Percentiles rank a stretch among this genome's conserved stretches.
These are phyloP conservation scores for Atherix ibis DNA, from an alignment of 2,888 invertebrate species.

Conservation along the genomic window DNA sequence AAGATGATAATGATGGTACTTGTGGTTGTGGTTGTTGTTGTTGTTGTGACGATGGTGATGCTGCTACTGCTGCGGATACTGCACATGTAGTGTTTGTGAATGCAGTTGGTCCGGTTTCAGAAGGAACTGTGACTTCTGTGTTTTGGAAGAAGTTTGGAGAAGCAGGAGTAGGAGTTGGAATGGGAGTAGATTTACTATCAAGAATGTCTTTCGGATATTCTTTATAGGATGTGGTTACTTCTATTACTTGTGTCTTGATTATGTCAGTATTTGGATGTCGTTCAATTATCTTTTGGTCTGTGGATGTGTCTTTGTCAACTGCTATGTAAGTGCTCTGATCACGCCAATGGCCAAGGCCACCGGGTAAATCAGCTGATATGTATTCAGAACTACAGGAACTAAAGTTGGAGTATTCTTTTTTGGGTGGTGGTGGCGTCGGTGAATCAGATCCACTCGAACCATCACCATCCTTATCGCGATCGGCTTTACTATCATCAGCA, in stretches of 20 bases:
- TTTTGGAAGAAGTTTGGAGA: slow-evolving; percentile 1
- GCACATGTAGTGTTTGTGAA: background rate
- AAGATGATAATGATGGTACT: too few relatives aligned
- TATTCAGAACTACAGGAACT: slow-evolving; percentile 40
- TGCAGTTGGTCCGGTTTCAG: background rate
- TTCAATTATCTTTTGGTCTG: too few relatives aligned
- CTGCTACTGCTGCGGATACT: background rate
- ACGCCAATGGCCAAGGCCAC: slow-evolving; percentile 66
- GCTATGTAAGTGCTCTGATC: slow-evolving; percentile 65
- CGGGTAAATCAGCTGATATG: slow-evolving; percentile 57
- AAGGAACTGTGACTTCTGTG: background rate
- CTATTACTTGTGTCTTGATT: background rate
- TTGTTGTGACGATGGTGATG: too few relatives aligned
- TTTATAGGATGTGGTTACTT: too few relatives aligned
- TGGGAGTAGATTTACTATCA: background rate
- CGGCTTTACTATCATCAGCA: slow-evolving; percentile 39
- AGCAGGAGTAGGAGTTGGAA: slow-evolving; percentile 1
- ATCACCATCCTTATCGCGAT: slow-evolving; percentile 43
- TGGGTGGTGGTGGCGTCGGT: slow-evolving; percentile 21
- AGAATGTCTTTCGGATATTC: too few relatives aligned
- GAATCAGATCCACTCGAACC: slow-evolving; percentile 37
- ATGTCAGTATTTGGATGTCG: background rate
- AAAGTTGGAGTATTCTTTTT: slow-evolving; percentile 15
- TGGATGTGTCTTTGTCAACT: slow-evolving; percentile 8
- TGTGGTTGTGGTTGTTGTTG: too few relatives aligned